Conservation (phyloP, 2,888 invertebrate genomes). For the Leptopterna dolabrata region DNA sequence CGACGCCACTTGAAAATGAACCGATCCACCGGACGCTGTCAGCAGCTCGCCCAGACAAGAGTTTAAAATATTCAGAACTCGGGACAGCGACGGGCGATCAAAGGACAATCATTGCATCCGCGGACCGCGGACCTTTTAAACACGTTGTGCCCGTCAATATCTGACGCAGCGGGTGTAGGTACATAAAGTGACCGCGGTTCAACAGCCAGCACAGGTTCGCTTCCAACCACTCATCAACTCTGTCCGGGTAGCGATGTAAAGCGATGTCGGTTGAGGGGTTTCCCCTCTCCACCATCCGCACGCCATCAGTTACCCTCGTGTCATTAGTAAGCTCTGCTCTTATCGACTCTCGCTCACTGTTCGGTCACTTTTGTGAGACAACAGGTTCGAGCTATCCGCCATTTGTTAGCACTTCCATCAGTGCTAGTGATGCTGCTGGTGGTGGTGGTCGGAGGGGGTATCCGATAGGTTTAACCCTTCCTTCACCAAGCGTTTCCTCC, state of each 20-base stretch:
- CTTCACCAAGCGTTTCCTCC: neutral
- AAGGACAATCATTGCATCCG: neutral
- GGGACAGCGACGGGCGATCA: neutral
- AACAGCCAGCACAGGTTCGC: too few species aligned
- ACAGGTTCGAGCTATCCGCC: conserved; percentile 14
- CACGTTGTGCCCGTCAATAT: conserved; percentile 12
- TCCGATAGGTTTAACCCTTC: neutral
- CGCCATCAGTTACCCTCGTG: conserved; percentile 2
- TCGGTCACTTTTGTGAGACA: conserved; percentile 21
- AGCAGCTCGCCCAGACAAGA: neutral
- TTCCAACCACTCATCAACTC: neutral
- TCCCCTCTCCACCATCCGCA: neutral
- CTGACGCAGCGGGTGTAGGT: neutral
- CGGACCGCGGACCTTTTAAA: conserved; percentile 12
- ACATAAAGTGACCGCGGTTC: conserved; percentile 12
- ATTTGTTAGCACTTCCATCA: neutral
- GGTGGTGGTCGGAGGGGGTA: neutral
- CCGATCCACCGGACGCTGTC: neutral
- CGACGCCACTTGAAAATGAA: neutral
- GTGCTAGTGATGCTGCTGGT: too few species aligned
- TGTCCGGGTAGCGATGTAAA: neutral
- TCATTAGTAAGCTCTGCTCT: neutral
- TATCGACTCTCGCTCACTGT: neutral
- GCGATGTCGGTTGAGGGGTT: neutral
- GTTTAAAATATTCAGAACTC: neutral